These are phyloP conservation scores for Notospermus geniculatus DNA, from an alignment of 1,140 invertebrate genomes.

Conservation along the genomic window DNA sequence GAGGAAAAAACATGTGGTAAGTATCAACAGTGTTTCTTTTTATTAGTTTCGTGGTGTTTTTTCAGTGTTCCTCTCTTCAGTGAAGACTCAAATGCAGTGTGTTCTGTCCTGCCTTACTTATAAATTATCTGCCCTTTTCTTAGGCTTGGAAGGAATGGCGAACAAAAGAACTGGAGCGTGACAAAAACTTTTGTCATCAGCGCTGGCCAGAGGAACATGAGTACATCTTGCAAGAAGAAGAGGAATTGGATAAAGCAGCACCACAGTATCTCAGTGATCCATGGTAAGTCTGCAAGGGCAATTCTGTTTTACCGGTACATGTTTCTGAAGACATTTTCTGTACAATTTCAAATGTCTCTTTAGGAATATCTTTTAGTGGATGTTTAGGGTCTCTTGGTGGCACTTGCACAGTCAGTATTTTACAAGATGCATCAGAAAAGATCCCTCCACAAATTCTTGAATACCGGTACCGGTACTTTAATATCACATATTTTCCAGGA, in stretches of 20 bases:
- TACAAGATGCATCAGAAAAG: no score
- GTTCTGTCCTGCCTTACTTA: no score
- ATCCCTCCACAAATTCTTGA: neutral
- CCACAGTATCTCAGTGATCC: constrained; percentile 48
- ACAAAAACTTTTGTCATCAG: constrained; percentile 45
- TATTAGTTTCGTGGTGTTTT: constrained; percentile 11
- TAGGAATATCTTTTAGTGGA: neutral
- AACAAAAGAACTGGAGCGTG: constrained; percentile 36
- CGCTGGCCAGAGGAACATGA: constrained; percentile 47
- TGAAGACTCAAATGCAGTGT: no score
- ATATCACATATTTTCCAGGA: constrained; percentile 33
- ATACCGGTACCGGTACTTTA: neutral
- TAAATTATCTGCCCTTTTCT: constrained; percentile 2
- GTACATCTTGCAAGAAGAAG: constrained; percentile 37
- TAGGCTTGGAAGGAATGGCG: constrained; percentile 39
- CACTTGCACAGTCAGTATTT: neutral
- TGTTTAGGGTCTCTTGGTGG: neutral
- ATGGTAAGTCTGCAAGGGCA: constrained; percentile 32
- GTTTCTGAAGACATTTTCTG: no score
- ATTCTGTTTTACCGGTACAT: no score
- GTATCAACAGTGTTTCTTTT: constrained; percentile 5
- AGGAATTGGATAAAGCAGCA: constrained; percentile 31
- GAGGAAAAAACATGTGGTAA: constrained; percentile 33
- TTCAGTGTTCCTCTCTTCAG: no score
- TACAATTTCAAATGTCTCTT: neutral